Evolutionary conservation across 2,797 vertebrate genomes (phyloP).

Genomic region (Myotis planiceps): DNA sequence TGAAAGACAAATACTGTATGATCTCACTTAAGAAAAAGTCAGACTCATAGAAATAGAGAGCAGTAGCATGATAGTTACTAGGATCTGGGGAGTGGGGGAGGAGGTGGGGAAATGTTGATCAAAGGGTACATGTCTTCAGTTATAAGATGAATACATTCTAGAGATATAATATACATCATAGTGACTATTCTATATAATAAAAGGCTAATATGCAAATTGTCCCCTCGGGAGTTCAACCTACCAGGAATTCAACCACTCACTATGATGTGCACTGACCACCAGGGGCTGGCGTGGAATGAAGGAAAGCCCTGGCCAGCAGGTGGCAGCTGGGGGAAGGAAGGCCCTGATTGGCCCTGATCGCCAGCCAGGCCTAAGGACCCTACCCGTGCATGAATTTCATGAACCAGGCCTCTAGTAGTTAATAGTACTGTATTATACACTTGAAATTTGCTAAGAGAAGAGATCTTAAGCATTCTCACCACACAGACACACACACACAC

Average conservation of each 20-base stretch:
- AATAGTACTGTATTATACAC: neutral
- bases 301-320: too few relatives aligned
- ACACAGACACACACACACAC: neutral
- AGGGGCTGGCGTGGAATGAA: too few relatives aligned
- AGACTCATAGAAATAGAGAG: neutral
- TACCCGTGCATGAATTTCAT: too few relatives aligned
- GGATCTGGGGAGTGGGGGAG: neutral
- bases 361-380: too few relatives aligned
- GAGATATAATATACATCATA: neutral
- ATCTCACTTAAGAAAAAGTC: neutral
- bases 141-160: neutral
- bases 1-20: neutral
- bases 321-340: too few relatives aligned
- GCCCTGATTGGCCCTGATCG: too few relatives aligned
- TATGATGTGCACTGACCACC: too few relatives aligned
- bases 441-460: neutral
- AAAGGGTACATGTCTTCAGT: neutral
- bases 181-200: neutral
- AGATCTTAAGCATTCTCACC: neutral
- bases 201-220: too few relatives aligned
- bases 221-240: too few relatives aligned
- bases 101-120: neutral
- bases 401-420: neutral
- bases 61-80: neutral
- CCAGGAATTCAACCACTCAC: too few relatives aligned